Base-by-base conservation (phyloP, 2,888 invertebrate species). In the Drosophila parthenogenetica region DNA sequence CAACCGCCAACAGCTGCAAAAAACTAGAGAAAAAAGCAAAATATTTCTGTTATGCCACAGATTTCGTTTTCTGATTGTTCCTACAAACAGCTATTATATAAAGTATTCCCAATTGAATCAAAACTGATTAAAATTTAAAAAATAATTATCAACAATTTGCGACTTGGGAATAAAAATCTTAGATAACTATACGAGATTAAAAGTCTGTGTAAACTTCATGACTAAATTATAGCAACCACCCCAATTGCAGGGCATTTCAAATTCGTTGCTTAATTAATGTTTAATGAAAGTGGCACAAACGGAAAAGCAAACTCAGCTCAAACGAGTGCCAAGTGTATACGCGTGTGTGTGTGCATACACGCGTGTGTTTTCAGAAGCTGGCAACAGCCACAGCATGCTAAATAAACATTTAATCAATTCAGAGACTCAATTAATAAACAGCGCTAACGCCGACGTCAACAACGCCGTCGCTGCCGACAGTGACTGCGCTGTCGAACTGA, bases 361-460 rank as follows among this genome's bases (percentile, higher is more conserved):
- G 19, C 66, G 22, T 35, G 29, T 65, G 49, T 46, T 39, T 32
- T 29, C 55, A 53, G 71, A 51, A 67, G 54, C 67, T 74, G 65
- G 63, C 63, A 76, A 69, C 71, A 51, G 53, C 45, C 48, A 39
- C 65, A 60, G 77, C 69, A 85, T 77, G 60, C 63, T 75, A 69
- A 85, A 80, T 69, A 70, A 64, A 73, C 67, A 73, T 86, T 81
- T 80, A 83, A 83, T 78, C 62, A 76, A 80, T 86, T 83, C 66
- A 60, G 59, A 63, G 69, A 48, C 48, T 78, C 70, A 63, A 73
- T 78, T 68, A 74, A 74, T 67, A 54, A 65, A 63, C 68, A 63
- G 53, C 57, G 40, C 42, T 45, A 11, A 11, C 37, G 62, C 61
- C 35, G 51, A 19, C 46, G 65, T 37, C 45, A 39, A 13, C 13